Evolutionary conservation across 2,797 vertebrate species (phyloP).

Genomic region (Anableps anableps): DNA sequence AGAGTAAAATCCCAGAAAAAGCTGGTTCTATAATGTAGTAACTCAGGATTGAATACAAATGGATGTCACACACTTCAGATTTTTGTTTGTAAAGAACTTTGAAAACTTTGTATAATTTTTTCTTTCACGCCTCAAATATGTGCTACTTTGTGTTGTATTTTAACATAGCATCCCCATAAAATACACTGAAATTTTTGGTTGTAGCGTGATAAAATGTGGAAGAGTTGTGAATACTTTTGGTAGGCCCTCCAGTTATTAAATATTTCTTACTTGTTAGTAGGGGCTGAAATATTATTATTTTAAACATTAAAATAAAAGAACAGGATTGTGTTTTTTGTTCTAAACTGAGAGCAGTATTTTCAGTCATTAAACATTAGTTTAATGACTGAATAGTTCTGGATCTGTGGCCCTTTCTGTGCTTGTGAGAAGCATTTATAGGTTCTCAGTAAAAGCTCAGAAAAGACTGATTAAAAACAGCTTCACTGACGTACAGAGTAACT

Average conservation of each 20-base stretch:
- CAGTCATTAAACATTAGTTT: constrained; percentile 19
- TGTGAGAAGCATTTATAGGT: constrained; percentile 45
- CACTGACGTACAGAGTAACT: constrained; percentile 18
- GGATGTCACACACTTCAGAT: not conserved
- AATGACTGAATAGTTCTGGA: constrained; percentile 30
- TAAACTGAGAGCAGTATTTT: constrained; percentile 2
- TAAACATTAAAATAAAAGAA: not conserved
- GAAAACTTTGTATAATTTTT: not conserved
- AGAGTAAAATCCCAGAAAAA: no score
- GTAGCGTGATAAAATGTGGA: not conserved
- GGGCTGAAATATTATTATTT: not conserved
- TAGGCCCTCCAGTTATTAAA: no score
- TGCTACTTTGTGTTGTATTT: not conserved
- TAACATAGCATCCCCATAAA: no score
- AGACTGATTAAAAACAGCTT: constrained; percentile 49
- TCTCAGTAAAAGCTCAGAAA: constrained; percentile 48
- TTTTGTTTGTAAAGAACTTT: not conserved
- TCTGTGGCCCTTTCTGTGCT: constrained; percentile 27
- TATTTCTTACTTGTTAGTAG: not conserved
- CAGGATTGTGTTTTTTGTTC: constrained; percentile 5
- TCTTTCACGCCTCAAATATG: not conserved
- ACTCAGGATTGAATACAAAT: not conserved
- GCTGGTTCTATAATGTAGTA: no score
- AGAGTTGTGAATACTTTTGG: not conserved
- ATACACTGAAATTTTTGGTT: no score